Conservation (phyloP, 2,113 vertebrate genomes). For the Pleuronectes platessa region DNA sequence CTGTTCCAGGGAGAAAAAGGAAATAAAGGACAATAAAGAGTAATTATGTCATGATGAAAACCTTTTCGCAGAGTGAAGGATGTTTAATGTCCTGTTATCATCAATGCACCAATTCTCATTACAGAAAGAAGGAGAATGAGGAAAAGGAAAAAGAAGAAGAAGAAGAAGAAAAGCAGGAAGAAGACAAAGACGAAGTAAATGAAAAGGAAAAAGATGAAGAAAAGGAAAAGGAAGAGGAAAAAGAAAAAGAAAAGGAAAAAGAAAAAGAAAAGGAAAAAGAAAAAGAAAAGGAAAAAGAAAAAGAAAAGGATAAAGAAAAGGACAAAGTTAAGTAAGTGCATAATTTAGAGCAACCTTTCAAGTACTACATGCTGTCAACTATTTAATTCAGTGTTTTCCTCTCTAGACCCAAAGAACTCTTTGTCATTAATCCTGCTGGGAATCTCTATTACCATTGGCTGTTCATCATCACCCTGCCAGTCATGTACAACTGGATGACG, state of each 20-base stretch:
- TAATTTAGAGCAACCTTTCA: not conserved
- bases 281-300: conserved; percentile 60
- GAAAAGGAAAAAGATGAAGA: conserved; percentile 65
- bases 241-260: not conserved
- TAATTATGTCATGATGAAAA: conserved; percentile 15
- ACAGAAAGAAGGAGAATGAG: conserved; percentile 41
- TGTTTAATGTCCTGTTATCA: not conserved
- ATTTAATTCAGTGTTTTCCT: conserved; percentile 26
- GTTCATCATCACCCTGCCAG: conserved; percentile 92
- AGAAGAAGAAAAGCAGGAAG: conserved; percentile 62
- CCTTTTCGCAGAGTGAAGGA: not conserved
- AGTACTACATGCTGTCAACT: not conserved
- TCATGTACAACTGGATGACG: conserved; percentile 99
- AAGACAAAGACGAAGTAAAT: conserved; percentile 47
- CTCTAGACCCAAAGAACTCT: conserved; percentile 84
- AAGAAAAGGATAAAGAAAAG: conserved; percentile 72
- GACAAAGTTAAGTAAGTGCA: conserved; percentile 71
- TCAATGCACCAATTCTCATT: not conserved
- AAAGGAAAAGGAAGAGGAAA: not conserved
- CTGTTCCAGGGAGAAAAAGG: conserved; percentile 43
- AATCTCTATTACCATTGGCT: conserved; percentile 95
- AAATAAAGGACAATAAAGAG: conserved; percentile 84
- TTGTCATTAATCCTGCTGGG: conserved; percentile 91
- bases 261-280: conserved; percentile 72
- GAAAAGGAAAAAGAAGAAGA: conserved; percentile 65